Percentiles rank a stretch among this genome's conserved stretches.
Evolutionary conservation across 2,888 invertebrate species (phyloP).

Genomic region (Arctia plantaginis): DNA sequence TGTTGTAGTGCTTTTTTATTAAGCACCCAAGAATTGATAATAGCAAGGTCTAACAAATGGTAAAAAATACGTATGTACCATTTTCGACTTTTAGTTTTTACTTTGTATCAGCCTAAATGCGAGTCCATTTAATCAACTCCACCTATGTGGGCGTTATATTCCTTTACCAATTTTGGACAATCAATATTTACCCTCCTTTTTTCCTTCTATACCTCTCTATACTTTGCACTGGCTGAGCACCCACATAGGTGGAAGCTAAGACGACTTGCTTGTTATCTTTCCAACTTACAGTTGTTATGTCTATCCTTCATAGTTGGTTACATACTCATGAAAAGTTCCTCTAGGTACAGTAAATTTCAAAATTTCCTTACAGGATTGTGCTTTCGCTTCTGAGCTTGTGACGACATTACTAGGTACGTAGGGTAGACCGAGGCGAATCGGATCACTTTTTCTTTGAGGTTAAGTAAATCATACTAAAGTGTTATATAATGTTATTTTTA

Average conservation of each 20-base stretch:
- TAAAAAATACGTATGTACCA: background rate
- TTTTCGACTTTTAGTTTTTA: conserved; percentile 38
- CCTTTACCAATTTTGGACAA: conserved; percentile 32
- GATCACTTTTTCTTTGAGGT: too few species aligned
- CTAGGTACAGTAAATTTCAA: conserved; percentile 27
- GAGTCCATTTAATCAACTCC: conserved; percentile 30
- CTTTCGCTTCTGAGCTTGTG: too few species aligned
- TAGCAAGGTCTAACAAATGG: conserved; percentile 23
- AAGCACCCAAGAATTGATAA: conserved; percentile 37
- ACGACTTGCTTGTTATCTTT: conserved; percentile 41
- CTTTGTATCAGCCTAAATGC: conserved; percentile 33
- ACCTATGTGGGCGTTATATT: conserved; percentile 29
- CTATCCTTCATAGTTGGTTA: conserved; percentile 36
- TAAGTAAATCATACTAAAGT: too few species aligned
- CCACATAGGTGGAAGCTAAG: conserved; percentile 25
- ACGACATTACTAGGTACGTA: too few species aligned
- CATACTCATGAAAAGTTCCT: conserved; percentile 39
- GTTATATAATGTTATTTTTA: too few species aligned
- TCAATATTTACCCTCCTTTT: background rate
- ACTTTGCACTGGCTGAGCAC: conserved; percentile 22
- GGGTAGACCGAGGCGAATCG: too few species aligned
- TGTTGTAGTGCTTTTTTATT: background rate
- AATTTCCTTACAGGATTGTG: too few species aligned
- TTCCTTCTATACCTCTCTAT: conserved; percentile 24
- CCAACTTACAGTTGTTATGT: conserved; percentile 34